A percentile compares a stretch with the other conserved stretches of the same genome.
phyloP scores from a whole-genome alignment of 92 coral and sea anemone genomes.

The Epizoanthus stellaris region DNA sequence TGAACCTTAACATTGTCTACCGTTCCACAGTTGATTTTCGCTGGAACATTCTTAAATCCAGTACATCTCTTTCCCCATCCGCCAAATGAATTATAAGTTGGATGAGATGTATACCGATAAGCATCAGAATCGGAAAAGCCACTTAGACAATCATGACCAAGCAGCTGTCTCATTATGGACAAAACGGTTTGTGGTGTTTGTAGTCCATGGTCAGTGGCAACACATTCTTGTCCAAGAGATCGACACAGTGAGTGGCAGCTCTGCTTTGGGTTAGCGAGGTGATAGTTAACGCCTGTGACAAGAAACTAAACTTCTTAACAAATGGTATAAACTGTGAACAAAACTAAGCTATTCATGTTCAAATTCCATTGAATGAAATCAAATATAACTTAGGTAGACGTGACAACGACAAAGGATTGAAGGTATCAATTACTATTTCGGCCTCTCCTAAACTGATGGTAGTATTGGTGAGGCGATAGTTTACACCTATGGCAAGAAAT shows the following conservation, averaged over 20 bases:
- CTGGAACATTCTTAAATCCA: constrained; percentile 18
- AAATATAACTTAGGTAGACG: too few relatives aligned
- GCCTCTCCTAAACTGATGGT: too few relatives aligned
- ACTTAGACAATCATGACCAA: not conserved
- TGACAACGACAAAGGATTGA: too few relatives aligned
- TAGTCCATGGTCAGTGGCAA: constrained; percentile 19
- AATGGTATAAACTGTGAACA: too few relatives aligned
- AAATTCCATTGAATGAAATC: too few relatives aligned
- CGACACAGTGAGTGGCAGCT: constrained; percentile 7
- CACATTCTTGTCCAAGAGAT: constrained; percentile 6
- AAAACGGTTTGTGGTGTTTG: not conserved
- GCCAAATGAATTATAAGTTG: not conserved
- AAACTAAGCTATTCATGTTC: too few relatives aligned
- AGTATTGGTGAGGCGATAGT: too few relatives aligned
- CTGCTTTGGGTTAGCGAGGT: not conserved
- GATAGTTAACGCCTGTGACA: constrained; percentile 23
- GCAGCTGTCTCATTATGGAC: constrained; percentile 5
- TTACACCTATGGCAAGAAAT: too few relatives aligned
- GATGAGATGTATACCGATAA: not conserved
- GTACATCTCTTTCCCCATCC: not conserved
- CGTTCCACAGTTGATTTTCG: not conserved
- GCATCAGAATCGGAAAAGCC: not conserved
- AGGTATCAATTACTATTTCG: too few relatives aligned
- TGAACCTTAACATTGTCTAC: not conserved
- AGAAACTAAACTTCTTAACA: not conserved